Evolutionary conservation across 2,888 invertebrate genomes (phyloP).

Genomic region (Drosophila picticornis): DNA sequence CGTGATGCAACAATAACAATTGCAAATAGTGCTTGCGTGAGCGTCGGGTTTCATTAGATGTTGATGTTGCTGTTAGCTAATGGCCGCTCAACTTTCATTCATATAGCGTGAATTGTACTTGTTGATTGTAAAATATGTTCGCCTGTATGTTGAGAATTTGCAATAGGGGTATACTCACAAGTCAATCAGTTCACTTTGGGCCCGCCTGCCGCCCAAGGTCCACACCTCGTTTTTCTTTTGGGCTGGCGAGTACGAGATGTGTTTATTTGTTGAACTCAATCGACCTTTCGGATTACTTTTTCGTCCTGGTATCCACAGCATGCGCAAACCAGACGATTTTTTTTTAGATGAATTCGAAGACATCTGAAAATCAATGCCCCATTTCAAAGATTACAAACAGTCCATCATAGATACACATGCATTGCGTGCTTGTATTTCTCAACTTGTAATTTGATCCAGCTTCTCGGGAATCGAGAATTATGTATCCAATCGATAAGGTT

Average conservation of each 20-base stretch:
- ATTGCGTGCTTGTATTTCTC: background rate
- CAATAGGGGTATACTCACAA: constrained; percentile 75
- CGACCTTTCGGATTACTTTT: constrained; percentile 83
- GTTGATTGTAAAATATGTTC: constrained; percentile 6
- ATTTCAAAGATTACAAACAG: constrained; percentile 29
- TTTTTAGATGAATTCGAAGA: constrained; percentile 76
- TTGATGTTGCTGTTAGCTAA: background rate
- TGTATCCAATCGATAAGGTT: background rate
- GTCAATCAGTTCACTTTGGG: constrained; percentile 78
- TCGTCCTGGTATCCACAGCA: constrained; percentile 85
- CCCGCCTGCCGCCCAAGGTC: constrained; percentile 83
- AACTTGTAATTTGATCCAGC: constrained; percentile 6
- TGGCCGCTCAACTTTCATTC: constrained; percentile 1
- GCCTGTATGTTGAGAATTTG: background rate
- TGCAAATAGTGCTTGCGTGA: background rate
- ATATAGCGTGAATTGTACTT: background rate
- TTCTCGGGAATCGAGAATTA: background rate
- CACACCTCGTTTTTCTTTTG: constrained; percentile 84
- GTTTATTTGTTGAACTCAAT: constrained; percentile 80
- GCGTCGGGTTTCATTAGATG: background rate
- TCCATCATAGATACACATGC: constrained; percentile 9
- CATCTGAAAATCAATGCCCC: constrained; percentile 74
- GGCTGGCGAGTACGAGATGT: constrained; percentile 64
- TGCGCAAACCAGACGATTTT: constrained; percentile 81
- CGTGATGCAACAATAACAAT: background rate